These are phyloP conservation scores for Rhogogaster chlorosoma DNA, from an alignment of 2,888 invertebrate genomes.

Conservation along the genomic window DNA sequence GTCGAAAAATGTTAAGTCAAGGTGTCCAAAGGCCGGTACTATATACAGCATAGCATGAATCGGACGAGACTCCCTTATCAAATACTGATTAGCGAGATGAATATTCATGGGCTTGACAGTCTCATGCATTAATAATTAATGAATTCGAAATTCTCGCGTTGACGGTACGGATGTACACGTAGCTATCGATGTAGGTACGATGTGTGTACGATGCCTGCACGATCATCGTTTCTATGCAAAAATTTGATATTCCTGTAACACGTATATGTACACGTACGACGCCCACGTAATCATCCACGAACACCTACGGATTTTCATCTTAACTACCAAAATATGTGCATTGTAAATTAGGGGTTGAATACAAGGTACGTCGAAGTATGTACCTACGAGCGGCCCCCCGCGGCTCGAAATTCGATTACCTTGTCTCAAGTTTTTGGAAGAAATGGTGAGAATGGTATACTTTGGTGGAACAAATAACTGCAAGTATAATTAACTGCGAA, in stretches of 20 bases:
- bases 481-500: slow-evolving; percentile 3
- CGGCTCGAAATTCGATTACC: background rate
- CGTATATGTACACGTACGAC: background rate
- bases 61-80: slow-evolving; percentile 9
- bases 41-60: background rate
- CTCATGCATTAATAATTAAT: slow-evolving; percentile 68
- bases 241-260: background rate
- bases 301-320: background rate
- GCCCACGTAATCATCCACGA: background rate
- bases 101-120: slow-evolving; percentile 65
- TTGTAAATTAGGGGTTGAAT: background rate
- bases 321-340: background rate
- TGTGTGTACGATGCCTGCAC: background rate
- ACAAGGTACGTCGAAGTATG: background rate
- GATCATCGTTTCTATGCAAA: background rate
- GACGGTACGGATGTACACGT: background rate
- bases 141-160: slow-evolving; percentile 54
- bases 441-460: too few relatives aligned
- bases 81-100: slow-evolving; percentile 57
- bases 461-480: background rate
- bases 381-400: background rate
- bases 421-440: background rate
- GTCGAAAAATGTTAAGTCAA: background rate
- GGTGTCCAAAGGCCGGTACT: background rate
- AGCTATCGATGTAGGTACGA: slow-evolving; percentile 36